Evolutionary conservation across 2,797 vertebrate species (phyloP), one percentile per base, ranked within the genome.

Genomic region (Platalea minor): DNA sequence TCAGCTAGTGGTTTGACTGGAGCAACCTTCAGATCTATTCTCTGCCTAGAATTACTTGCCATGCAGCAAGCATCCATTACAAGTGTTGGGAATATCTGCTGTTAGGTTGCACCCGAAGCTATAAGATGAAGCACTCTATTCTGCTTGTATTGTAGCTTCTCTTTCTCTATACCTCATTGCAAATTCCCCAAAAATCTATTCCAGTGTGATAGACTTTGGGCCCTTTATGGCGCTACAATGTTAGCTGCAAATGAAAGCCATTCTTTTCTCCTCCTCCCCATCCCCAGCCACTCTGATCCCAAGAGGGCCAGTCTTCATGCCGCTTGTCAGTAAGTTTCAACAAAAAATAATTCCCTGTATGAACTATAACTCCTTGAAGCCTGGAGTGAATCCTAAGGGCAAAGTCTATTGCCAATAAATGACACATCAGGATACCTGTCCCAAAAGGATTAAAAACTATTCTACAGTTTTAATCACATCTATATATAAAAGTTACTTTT

Each of bases 381-480:
- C 91, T 60, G 12, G 10, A 88, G 67, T 43, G 76, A 96, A 63
- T 76, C 83, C 83, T 96, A 85, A 76, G 89, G 94, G 87, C 76
- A 89, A 93, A 90, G 60, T 64, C 88, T 91, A 50, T 73, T 31
- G 11, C 43, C 63, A 93, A 13, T 65, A 96, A 95, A 92, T 28
- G 74, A 91, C 76, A 74, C 46, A 79, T 92, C 80, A 89, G 80
- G 89, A 94, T 89, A 88, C 28, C 65, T 60, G 45, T 78, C 85
- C 79, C 63, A 28, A 75, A 95, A 68, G 65, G 68, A 96, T 92
- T 85, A 63, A 76, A 97, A 77, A 88, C 79, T 76, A 54, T 10
- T 88, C 81, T 50, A 59, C 12, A 35, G 67, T 90, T 96, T 95
- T 93, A 96, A 96, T 96, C 80, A 95, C 68, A 95, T 68, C 82